Evolutionary conservation across 1,140 invertebrate species (phyloP).

Genomic region (Paralvinella palmiformis): DNA sequence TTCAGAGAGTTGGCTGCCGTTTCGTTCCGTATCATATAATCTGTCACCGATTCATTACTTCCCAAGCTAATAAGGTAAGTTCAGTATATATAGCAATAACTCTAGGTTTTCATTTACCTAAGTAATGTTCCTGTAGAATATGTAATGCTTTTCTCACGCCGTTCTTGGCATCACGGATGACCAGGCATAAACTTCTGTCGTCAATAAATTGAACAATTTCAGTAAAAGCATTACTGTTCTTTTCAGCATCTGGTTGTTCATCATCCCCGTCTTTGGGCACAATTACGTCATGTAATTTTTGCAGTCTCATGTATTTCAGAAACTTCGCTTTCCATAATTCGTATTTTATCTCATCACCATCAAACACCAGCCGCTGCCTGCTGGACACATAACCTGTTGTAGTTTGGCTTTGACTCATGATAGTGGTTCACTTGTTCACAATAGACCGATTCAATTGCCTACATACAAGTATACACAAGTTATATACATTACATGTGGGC

Average conservation of each 20-base stretch:
- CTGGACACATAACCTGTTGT: constrained; percentile 23
- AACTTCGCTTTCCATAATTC: constrained; percentile 25
- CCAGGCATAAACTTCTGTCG: constrained; percentile 17
- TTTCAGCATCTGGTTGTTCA: neutral
- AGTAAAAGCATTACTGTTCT: constrained; percentile 21
- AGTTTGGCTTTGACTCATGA: too few species aligned
- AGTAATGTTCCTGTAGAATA: constrained; percentile 20
- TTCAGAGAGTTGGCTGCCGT: constrained; percentile 16
- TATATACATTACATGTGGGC: too few species aligned
- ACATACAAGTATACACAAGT: too few species aligned
- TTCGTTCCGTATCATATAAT: constrained; percentile 23
- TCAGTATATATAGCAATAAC: constrained; percentile 23
- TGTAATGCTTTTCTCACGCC: constrained; percentile 19
- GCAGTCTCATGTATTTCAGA: constrained; percentile 17
- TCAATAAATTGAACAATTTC: constrained; percentile 22
- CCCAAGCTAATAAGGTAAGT: constrained; percentile 17
- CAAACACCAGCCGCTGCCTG: constrained; percentile 4
- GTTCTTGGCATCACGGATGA: constrained; percentile 22
- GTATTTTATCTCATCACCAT: constrained; percentile 24
- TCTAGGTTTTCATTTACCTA: constrained; percentile 16
- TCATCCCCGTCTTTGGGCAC: neutral
- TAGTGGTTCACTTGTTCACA: too few species aligned
- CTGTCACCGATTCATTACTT: constrained; percentile 14
- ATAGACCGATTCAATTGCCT: too few species aligned
- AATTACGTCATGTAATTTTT: constrained; percentile 15